Base-by-base conservation (phyloP, 2,113 vertebrate species). In the Erythrocercus mccallii region DNA sequence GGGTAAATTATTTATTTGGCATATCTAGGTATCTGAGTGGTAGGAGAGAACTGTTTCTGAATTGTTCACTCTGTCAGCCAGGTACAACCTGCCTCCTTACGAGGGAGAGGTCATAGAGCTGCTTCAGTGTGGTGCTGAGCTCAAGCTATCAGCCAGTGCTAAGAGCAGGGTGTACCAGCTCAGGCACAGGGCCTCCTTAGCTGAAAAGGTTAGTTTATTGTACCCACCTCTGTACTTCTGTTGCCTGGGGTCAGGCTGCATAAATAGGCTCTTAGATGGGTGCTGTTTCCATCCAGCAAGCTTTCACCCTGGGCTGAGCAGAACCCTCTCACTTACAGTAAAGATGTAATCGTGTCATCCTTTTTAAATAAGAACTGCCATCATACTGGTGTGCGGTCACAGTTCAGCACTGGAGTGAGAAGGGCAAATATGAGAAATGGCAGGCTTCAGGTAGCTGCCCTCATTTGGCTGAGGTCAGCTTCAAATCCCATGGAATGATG, bases 81-180 rank as follows among this genome's bases (percentile, higher is more conserved):
- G 84, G 44, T 70, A 18, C 33, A 56, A 1, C 51, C 42, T 74
- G 2, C 53, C 33, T 70, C 42, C 37, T 71, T n/a, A 11, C 40
- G 40, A 42, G 40, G 0, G 0, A 35, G 65, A 25, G 56, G 9
- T 66, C 3, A 0, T 1, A 18, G 19, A 30, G 60, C 42, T 77
- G 40, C 58, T 40, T 25, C 13, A 37, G 35, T 4, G 1, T 86
- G 77, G 35, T 0, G 0, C 65, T 28, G 57, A 72, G 78, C 81
- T 44, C 40, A 15, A 4, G 53, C 73, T 25, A 3, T 16, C 44
- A 71, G 25, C n/a, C 51, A 0, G 0, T 60, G 11, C 28, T 16
- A 4, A 31, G 73, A 40, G n/a, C 15, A 38, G 54, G 31, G 7
- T 44, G 25, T 65, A 15, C 40, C 31, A 53, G 50, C 37, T 18